Conservation (phyloP, 2,888 invertebrate species). For the Celastrina argiolus region DNA sequence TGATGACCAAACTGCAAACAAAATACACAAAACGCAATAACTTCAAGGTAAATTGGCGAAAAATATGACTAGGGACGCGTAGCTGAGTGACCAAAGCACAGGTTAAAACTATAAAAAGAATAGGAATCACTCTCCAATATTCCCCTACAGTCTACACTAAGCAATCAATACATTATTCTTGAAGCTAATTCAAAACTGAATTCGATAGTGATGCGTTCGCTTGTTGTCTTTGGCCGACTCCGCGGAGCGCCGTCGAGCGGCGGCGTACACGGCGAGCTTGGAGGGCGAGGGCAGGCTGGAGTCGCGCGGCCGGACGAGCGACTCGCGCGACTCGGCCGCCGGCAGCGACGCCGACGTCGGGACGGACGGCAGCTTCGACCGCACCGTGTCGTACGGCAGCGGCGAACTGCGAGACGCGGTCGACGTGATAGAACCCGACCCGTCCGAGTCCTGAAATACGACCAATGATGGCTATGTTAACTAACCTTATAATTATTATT, state of each 20-base stretch:
- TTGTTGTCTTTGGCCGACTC: conserved; percentile 79
- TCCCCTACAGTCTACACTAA: conserved; percentile 5
- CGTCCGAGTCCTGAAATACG: conserved; percentile 60
- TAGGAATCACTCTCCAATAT: not conserved
- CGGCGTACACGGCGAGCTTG: conserved; percentile 79
- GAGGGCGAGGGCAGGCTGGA: conserved; percentile 80
- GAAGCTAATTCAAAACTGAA: conserved; percentile 79
- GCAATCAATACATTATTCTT: not conserved
- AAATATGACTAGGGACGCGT: not conserved
- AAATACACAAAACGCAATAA: not conserved
- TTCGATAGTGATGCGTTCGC: conserved; percentile 80
- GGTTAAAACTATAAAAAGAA: not conserved
- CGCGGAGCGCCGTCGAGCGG: conserved; percentile 73
- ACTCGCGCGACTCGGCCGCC: conserved; percentile 72
- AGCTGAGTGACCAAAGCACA: not conserved
- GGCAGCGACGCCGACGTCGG: conserved; percentile 72
- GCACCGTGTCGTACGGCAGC: conserved; percentile 64
- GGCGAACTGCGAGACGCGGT: conserved; percentile 67
- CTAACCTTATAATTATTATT: too few species aligned
- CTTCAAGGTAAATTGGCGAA: not conserved
- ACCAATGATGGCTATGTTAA: not conserved
- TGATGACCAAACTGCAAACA: not conserved
- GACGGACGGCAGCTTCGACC: conserved; percentile 64
- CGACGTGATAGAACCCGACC: conserved; percentile 70
- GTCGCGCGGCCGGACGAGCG: conserved; percentile 65